Percentiles rank a stretch among this genome's conserved stretches.
Evolutionary conservation across 2,797 vertebrate genomes (phyloP).

Genomic region (Lagodon rhomboides): DNA sequence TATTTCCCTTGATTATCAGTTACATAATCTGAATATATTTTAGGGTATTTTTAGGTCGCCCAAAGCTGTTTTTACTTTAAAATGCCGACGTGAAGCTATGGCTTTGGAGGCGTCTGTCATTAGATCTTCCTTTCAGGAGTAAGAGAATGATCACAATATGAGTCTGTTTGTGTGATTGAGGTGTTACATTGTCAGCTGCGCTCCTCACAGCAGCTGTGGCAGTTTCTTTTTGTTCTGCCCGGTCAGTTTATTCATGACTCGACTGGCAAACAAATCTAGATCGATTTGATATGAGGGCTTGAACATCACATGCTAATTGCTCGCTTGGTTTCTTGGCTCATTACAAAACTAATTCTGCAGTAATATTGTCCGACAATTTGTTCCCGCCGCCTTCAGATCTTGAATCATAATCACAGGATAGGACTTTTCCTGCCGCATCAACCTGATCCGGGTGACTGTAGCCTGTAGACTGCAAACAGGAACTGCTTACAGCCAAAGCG

Average conservation of each 20-base stretch:
- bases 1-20: background rate
- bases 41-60: background rate
- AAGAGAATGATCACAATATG: background rate
- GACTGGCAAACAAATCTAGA: background rate
- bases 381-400: background rate
- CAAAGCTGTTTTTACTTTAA: background rate
- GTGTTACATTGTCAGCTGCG: background rate
- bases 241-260: conserved; percentile 10
- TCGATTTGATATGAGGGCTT: background rate
- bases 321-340: background rate
- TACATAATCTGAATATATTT: background rate
- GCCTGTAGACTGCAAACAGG: background rate
- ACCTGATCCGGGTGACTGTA: too few relatives aligned
- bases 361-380: too few relatives aligned
- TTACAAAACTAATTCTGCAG: background rate
- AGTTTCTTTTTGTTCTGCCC: background rate
- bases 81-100: background rate
- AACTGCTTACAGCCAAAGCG: background rate
- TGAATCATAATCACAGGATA: background rate
- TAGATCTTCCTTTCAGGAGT: background rate
- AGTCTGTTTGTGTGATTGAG: background rate
- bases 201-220: background rate
- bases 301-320: background rate
- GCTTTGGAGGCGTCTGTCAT: background rate
- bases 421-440: background rate